Evolutionary conservation across 1,140 invertebrate species (phyloP), one percentile per base, ranked within the genome.

Genomic region (Dermatophagoides farinae): DNA sequence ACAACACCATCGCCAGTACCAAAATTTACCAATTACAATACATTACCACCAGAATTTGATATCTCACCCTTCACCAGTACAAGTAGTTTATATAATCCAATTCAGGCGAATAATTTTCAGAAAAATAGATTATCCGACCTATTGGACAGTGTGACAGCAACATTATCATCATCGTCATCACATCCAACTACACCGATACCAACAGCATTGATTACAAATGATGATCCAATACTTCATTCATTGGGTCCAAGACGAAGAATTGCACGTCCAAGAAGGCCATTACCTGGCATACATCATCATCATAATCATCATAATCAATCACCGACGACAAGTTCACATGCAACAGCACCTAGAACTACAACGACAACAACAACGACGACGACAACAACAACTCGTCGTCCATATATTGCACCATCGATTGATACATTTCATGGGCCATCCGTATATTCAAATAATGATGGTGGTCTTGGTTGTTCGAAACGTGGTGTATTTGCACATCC

Each of bases 401-500:
- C 57, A 16, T 43, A 51, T n/a, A 37, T n/a, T 20, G 22, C 18
- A 31, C 55, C 63, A 23, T 6, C 41, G 18, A 22, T 40, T 25
- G 37, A 60, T 12, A 43, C 50, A 22, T 51, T 61, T 49, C 25
- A 64, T 39, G 61, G 60, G 18, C 66, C 66, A 14, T 6, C 58
- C 12, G 41, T 68, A 20, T 47, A 60, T 44, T 61, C n/a, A 6
- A 52, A 23, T 61, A 62, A 25, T 1, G 61, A 62, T 51, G 61
- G 49, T 55, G 64, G 52, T 41, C 49, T 67, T n/a, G 68, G 58
- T 12, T 69, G 68, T 40, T 51, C 55, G 6, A 60, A 64, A 18
- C 61, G 68, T 20, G 68, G 68, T 12, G 67, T 69, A 10, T 67
- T 66, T 40, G 57, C 61, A 11, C 68, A 69, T 41, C 68, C 67